Percentiles rank a stretch among this genome's conserved stretches.
Evolutionary conservation across 1,140 invertebrate species (phyloP).

Genomic region (Drosophila hydei): DNA sequence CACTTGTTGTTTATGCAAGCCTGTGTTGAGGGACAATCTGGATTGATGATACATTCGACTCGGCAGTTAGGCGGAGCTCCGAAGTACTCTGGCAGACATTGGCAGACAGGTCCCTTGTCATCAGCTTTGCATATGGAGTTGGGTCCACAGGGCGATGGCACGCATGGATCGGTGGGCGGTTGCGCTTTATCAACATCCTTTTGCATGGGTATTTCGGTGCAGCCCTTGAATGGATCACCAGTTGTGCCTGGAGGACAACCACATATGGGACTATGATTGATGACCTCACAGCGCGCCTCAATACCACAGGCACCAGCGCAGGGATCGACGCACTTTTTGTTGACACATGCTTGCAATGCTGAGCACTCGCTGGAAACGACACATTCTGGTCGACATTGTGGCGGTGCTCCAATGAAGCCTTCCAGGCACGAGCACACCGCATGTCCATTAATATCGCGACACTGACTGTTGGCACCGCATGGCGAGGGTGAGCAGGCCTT

Average conservation of each 20-base stretch:
- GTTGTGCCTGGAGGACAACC: slow-evolving; percentile 91
- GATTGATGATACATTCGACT: slow-evolving; percentile 90
- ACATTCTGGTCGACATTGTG: slow-evolving; percentile 92
- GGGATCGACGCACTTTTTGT: slow-evolving; percentile 93
- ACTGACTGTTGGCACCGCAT: slow-evolving; percentile 90
- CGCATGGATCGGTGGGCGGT: slow-evolving; percentile 85
- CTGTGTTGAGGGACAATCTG: slow-evolving; percentile 88
- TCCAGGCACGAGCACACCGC: slow-evolving; percentile 92
- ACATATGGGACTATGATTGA: slow-evolving; percentile 93
- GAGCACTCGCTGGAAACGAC: slow-evolving; percentile 92
- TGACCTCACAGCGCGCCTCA: slow-evolving; percentile 92
- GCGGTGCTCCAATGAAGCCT: slow-evolving; percentile 90
- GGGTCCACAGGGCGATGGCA: slow-evolving; percentile 89
- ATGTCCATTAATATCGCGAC: slow-evolving; percentile 88
- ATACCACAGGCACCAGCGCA: slow-evolving; percentile 92
- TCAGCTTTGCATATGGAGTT: slow-evolving; percentile 88
- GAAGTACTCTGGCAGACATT: slow-evolving; percentile 88
- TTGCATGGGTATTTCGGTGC: slow-evolving; percentile 86
- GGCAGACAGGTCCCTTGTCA: slow-evolving; percentile 87
- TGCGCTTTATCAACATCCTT: slow-evolving; percentile 58
- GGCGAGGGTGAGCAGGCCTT: slow-evolving; percentile 90
- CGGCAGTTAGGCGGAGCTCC: slow-evolving; percentile 90
- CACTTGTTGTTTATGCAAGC: slow-evolving; percentile 90
- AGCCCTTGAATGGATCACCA: slow-evolving; percentile 93
- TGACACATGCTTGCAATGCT: slow-evolving; percentile 90